Conservation (phyloP, 2,888 invertebrate species). For the Chrysotoxum bicinctum region DNA sequence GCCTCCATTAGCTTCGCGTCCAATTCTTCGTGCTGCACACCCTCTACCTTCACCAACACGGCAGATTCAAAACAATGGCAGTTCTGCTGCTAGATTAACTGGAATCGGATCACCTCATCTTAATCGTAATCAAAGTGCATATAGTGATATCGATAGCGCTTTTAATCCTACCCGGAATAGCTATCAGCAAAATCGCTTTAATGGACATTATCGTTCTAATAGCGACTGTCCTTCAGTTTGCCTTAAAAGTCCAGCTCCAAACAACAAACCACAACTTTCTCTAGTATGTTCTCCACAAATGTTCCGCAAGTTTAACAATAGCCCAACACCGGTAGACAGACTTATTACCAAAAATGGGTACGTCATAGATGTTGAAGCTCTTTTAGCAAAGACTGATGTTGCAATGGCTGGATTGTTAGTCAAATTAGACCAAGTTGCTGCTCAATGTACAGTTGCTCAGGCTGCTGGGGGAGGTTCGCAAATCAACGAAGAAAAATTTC, state of each 20-base stretch:
- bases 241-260: slow-evolving; percentile 73
- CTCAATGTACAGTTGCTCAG: slow-evolving; percentile 88
- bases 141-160: slow-evolving; percentile 83
- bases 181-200: slow-evolving; percentile 75
- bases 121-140: slow-evolving; percentile 84
- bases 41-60: slow-evolving; percentile 84
- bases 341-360: slow-evolving; percentile 83
- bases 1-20: slow-evolving; percentile 85
- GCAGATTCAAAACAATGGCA: slow-evolving; percentile 77
- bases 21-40: slow-evolving; percentile 83
- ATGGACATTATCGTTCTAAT: slow-evolving; percentile 77
- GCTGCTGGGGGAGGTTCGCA: slow-evolving; percentile 88
- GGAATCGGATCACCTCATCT: slow-evolving; percentile 86
- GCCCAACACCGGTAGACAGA: slow-evolving; percentile 74
- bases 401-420: slow-evolving; percentile 87
- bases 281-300: slow-evolving; percentile 84
- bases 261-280: slow-evolving; percentile 75
- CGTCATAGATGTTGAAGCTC: slow-evolving; percentile 84
- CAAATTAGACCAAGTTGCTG: slow-evolving; percentile 87
- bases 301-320: slow-evolving; percentile 80
- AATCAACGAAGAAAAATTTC: slow-evolving; percentile 90
- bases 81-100: slow-evolving; percentile 82
- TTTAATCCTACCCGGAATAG: slow-evolving; percentile 38
- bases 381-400: slow-evolving; percentile 87
- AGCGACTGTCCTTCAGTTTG: slow-evolving; percentile 76